Evolutionary conservation across 1,140 invertebrate species (phyloP).

Genomic region (Bombus impatiens): DNA sequence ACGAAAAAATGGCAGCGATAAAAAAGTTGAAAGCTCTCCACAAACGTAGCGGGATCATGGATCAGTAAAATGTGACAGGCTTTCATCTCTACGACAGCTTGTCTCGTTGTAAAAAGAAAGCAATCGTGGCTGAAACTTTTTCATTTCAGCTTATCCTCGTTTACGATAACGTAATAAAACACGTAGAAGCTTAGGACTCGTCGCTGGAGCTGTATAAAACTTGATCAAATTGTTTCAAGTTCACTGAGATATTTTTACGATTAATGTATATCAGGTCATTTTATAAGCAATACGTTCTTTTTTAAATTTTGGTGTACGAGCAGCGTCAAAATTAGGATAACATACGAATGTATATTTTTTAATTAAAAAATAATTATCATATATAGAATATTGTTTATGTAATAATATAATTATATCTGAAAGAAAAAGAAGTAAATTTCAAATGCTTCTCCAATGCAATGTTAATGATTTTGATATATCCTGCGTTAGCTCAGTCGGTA

Average conservation of each 20-base stretch:
- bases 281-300: not conserved
- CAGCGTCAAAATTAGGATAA: not conserved
- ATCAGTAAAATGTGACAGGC: not conserved
- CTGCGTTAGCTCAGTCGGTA: too few relatives aligned
- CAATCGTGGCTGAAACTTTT: slow-evolving; percentile 12
- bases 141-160: slow-evolving; percentile 8
- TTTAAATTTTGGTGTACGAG: not conserved
- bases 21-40: not conserved
- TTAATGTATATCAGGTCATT: not conserved
- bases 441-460: not conserved
- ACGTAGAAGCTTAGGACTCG: slow-evolving; percentile 20
- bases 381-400: not conserved
- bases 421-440: not conserved
- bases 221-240: slow-evolving; percentile 34
- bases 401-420: not conserved
- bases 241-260: not conserved
- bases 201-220: slow-evolving; percentile 53
- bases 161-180: slow-evolving; percentile 12
- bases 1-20: slow-evolving; percentile 27
- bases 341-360: not conserved
- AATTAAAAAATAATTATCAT: not conserved
- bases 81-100: not conserved
- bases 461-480: not conserved
- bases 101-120: slow-evolving; percentile 12
- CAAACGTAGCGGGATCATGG: not conserved